Conservation (phyloP, 37 sponge, comb jelly and placozoan genomes). For the Petrosia ficiformis region DNA sequence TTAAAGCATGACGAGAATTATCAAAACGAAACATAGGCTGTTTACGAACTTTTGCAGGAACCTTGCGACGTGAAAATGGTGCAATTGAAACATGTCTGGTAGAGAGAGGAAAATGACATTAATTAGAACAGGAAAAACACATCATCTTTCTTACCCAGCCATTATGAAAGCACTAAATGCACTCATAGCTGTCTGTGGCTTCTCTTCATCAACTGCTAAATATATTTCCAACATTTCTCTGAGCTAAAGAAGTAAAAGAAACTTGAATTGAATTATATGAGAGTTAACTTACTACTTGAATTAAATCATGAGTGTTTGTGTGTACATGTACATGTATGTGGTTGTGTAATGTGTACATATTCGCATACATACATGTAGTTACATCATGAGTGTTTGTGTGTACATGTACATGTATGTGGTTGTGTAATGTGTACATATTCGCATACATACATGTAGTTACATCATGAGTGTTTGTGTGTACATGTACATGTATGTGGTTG, state of each 20-base stretch:
- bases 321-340: no score
- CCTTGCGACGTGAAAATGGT: background rate
- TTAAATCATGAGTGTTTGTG: no score
- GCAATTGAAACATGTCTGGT: background rate
- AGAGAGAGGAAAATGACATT: background rate
- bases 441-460: no score
- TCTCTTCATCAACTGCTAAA: slow-evolving; percentile 19
- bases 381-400: no score
- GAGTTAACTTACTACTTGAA: no score
- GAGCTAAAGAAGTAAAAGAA: slow-evolving; percentile 12
- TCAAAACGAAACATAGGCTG: slow-evolving; percentile 76
- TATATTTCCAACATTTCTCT: slow-evolving; percentile 20
- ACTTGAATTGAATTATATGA: background rate
- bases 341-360: no score
- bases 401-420: no score
- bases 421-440: no score
- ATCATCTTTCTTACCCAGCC: background rate
- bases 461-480: no score
- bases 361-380: no score
- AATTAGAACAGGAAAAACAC: background rate
- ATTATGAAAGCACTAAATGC: background rate
- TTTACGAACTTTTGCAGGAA: slow-evolving; percentile 6
- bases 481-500: no score
- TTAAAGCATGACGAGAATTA: slow-evolving; percentile 75
- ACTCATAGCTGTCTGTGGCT: background rate